phyloP scores from a whole-genome alignment of 2,888 invertebrate genomes.

The Apomyelois bistriatella region DNA sequence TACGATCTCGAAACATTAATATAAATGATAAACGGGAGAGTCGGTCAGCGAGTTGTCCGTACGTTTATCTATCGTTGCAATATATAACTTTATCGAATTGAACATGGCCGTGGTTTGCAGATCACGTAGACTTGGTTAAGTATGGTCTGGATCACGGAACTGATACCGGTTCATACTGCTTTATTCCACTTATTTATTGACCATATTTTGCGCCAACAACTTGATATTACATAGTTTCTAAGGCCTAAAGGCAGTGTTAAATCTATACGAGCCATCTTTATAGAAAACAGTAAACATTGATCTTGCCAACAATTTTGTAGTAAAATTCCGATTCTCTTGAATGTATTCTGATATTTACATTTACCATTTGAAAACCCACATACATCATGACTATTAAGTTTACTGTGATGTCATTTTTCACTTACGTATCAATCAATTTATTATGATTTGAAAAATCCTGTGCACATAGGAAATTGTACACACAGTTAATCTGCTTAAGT shows the following conservation, averaged over 20 bases:
- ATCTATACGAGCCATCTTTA: conserved; percentile 14
- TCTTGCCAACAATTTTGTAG: neutral
- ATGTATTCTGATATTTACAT: too few relatives aligned
- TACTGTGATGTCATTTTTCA: too few relatives aligned
- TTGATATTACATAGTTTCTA: conserved; percentile 26
- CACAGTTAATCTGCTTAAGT: too few relatives aligned
- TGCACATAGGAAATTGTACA: too few relatives aligned
- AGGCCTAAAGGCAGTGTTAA: conserved; percentile 17
- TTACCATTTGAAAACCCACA: too few relatives aligned
- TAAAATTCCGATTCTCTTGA: neutral
- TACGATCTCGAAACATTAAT: conserved; percentile 1
- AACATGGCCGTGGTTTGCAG: conserved; percentile 17
- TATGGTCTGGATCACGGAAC: conserved; percentile 34
- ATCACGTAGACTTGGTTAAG: conserved; percentile 20
- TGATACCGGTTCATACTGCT: conserved; percentile 30
- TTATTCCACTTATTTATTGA: conserved; percentile 34
- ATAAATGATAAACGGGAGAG: conserved; percentile 7
- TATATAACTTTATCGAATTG: conserved; percentile 12
- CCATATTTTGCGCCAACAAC: conserved; percentile 31
- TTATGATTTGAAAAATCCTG: too few relatives aligned
- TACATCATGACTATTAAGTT: too few relatives aligned
- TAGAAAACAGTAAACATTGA: conserved; percentile 1
- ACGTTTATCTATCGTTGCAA: conserved; percentile 6
- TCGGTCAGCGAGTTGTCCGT: neutral
- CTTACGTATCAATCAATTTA: too few relatives aligned